phyloP scores from a whole-genome alignment of 1,140 invertebrate species.

The Agrilus planipennis region DNA sequence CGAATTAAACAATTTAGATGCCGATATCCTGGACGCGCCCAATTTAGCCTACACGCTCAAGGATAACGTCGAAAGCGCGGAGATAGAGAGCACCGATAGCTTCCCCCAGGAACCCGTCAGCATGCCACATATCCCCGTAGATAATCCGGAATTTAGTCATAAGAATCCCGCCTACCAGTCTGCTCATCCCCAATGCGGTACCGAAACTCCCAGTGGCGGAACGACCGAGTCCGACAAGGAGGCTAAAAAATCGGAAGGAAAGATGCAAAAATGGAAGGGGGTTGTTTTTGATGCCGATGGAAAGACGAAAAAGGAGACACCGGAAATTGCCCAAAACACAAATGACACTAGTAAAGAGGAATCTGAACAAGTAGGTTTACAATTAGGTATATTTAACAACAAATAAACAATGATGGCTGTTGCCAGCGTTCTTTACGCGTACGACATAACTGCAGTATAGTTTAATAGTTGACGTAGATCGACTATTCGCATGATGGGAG shows the following conservation, averaged over 20 bases:
- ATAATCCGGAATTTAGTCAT: slow-evolving; percentile 45
- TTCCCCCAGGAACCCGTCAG: slow-evolving; percentile 40
- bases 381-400: too few species aligned
- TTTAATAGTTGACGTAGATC: too few species aligned
- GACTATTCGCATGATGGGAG: too few species aligned
- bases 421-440: too few species aligned
- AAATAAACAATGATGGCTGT: too few species aligned
- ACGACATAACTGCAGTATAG: too few species aligned
- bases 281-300: slow-evolving; percentile 57
- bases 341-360: too few species aligned
- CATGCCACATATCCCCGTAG: slow-evolving; percentile 41
- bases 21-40: slow-evolving; percentile 45
- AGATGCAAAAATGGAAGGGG: slow-evolving; percentile 58
- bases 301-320: slow-evolving; percentile 18
- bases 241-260: slow-evolving; percentile 13
- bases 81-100: slow-evolving; percentile 32
- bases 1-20: slow-evolving; percentile 48
- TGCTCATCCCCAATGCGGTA: slow-evolving; percentile 46
- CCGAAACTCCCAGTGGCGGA: slow-evolving; percentile 10
- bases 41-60: slow-evolving; percentile 34
- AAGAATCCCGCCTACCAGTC: slow-evolving; percentile 63
- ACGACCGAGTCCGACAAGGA: slow-evolving; percentile 11
- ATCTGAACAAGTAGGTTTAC: too few species aligned
- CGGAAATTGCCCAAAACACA: slow-evolving; percentile 20
- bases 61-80: slow-evolving; percentile 21